These are phyloP conservation scores for Microhierax caerulescens DNA, from an alignment of 2,797 vertebrate genomes.

Conservation along the genomic window DNA sequence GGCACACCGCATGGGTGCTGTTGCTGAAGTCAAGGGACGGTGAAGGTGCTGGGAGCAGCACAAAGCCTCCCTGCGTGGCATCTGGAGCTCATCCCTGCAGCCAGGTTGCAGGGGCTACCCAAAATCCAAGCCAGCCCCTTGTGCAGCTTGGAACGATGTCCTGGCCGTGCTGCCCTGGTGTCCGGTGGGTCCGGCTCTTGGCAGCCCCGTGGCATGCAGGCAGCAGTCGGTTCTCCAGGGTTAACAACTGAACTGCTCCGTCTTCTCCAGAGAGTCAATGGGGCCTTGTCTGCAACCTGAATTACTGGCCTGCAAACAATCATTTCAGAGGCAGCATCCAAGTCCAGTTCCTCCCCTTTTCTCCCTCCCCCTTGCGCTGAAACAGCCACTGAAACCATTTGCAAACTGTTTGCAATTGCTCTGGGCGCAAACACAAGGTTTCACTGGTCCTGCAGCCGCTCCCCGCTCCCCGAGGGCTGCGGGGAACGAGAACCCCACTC, in stretches of 20 bases:
- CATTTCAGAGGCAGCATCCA: not conserved
- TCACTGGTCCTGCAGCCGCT: fast-evolving
- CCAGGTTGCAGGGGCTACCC: not conserved
- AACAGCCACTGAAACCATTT: not conserved
- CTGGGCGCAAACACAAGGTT: not conserved
- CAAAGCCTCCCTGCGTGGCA: not conserved
- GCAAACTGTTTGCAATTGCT: not conserved
- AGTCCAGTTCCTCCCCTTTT: not conserved
- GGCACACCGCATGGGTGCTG: not conserved
- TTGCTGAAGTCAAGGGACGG: not conserved
- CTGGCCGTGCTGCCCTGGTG: not conserved
- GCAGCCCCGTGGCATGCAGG: fast-evolving
- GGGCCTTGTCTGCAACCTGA: not conserved
- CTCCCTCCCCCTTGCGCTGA: not conserved
- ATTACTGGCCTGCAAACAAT: not conserved
- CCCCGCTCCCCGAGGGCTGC: not conserved
- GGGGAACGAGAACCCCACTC: not conserved
- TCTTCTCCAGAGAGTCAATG: not conserved
- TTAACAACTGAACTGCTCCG: not conserved
- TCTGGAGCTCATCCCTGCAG: not conserved
- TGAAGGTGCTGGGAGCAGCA: not conserved
- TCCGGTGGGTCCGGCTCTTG: fast-evolving
- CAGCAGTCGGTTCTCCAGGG: not conserved
- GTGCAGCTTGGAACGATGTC: not conserved
- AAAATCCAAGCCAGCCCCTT: not conserved